Conservation (phyloP, 2,797 vertebrate genomes). For the Triplophysa yarkandensis region DNA sequence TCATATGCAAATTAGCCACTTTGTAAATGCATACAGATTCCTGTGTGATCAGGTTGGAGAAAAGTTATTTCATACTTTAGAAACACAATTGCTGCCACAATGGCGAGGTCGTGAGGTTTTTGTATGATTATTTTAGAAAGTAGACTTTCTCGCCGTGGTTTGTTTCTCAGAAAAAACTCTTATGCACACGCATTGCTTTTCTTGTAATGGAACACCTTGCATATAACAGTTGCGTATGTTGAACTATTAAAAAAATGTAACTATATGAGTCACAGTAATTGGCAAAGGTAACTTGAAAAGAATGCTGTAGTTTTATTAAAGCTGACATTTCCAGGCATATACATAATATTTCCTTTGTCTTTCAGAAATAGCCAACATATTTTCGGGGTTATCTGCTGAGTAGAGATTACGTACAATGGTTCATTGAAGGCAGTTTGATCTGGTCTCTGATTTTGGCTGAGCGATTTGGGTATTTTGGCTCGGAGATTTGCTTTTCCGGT, state of each 20-base stretch:
- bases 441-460: conserved; percentile 22
- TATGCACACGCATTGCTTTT: background rate
- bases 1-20: too few relatives aligned
- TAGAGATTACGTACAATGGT: conserved; percentile 3
- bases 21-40: too few relatives aligned
- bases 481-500: conserved; percentile 26
- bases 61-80: too few relatives aligned
- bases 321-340: background rate
- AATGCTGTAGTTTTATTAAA: background rate
- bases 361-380: conserved; percentile 3
- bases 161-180: conserved; percentile 3
- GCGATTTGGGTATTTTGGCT: conserved; percentile 28
- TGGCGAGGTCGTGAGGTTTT: background rate
- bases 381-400: background rate
- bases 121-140: background rate
- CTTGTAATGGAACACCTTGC: background rate
- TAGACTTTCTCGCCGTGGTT: background rate
- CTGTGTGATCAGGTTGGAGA: too few relatives aligned
- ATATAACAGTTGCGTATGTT: background rate
- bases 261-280: background rate
- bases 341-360: background rate
- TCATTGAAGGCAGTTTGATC: conserved; percentile 33
- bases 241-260: background rate
- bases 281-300: background rate
- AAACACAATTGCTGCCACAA: background rate